Percentiles rank a stretch among this genome's conserved stretches.
Evolutionary conservation across 1,140 invertebrate genomes (phyloP).

Genomic region (Drosophila truncata): DNA sequence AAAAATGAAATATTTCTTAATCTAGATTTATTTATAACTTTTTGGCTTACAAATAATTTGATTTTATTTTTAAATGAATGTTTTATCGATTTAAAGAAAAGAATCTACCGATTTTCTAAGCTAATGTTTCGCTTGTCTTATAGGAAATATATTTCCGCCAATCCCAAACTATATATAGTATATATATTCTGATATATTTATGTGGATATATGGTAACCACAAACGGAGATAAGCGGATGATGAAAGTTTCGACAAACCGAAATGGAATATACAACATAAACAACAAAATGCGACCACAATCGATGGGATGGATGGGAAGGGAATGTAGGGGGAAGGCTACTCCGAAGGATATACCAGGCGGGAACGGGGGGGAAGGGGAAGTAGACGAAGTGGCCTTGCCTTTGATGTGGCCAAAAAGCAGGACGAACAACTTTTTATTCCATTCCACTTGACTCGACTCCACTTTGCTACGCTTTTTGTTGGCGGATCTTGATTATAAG

Average conservation of each 20-base stretch:
- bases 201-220: constrained; percentile 56
- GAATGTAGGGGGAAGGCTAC: neutral
- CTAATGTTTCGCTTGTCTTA: neutral
- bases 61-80: neutral
- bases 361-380: neutral
- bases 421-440: constrained; percentile 58
- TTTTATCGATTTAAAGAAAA: neutral
- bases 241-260: constrained; percentile 39
- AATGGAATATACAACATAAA: constrained; percentile 67
- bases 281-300: constrained; percentile 71
- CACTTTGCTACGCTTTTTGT: constrained; percentile 21
- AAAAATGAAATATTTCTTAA: neutral
- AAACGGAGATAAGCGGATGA: constrained; percentile 61
- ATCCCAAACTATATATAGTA: neutral
- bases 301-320: constrained; percentile 46
- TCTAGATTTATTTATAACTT: neutral
- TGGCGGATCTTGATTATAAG: constrained; percentile 71
- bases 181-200: neutral
- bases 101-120: neutral
- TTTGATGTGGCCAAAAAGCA: constrained; percentile 73
- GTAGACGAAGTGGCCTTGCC: constrained; percentile 39
- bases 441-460: constrained; percentile 44
- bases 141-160: neutral
- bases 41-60: neutral
- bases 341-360: neutral